phyloP scores from a whole-genome alignment of 1,140 invertebrate genomes.

The Eriocheir sinensis region DNA sequence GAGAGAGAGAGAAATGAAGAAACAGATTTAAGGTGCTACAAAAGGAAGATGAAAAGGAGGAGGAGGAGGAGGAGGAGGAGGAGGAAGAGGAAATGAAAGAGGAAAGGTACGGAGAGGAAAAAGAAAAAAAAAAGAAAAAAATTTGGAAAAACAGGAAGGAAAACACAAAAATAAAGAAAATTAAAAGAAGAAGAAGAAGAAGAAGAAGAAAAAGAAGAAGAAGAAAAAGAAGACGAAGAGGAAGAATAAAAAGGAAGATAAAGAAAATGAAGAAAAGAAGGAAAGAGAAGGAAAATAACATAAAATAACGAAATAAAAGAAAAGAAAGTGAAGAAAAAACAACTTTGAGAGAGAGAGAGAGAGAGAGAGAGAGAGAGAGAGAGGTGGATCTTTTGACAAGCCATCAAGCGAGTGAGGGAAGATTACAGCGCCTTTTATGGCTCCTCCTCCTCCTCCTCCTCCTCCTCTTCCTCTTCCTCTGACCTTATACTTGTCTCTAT shows the following conservation, averaged over 20 bases:
- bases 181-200: neutral
- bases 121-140: neutral
- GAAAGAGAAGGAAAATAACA: no score
- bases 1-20: neutral
- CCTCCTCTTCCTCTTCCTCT: no score
- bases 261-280: no score
- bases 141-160: neutral
- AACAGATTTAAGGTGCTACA: neutral
- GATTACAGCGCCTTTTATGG: no score
- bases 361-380: conserved; percentile 34
- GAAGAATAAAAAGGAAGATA: no score
- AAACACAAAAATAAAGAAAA: neutral
- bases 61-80: neutral
- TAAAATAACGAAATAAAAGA: no score
- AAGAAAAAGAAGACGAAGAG: no score
- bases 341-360: conserved; percentile 56
- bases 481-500: no score
- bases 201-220: neutral
- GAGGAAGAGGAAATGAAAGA: neutral
- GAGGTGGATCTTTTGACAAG: no score
- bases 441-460: no score
- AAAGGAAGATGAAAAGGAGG: neutral
- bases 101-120: neutral
- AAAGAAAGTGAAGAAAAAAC: no score
- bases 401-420: no score